phyloP scores from a whole-genome alignment of 2,113 vertebrate genomes.

The Cyphomyrus plagiostoma region DNA sequence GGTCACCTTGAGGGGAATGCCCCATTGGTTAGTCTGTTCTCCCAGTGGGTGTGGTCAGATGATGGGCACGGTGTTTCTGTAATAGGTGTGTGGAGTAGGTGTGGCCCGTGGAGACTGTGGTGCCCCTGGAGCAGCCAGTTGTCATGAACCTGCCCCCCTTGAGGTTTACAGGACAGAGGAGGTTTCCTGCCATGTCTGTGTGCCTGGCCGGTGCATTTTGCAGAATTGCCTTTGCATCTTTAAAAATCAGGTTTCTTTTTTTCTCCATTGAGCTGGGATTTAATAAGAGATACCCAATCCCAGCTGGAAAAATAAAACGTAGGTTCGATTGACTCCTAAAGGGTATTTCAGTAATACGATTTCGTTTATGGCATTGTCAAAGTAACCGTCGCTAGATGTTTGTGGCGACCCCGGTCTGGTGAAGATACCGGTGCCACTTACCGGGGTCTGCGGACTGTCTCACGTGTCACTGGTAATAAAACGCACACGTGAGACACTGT shows the following conservation, averaged over 20 bases:
- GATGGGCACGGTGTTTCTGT: not conserved
- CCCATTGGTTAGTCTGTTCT: not conserved
- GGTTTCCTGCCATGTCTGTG: not conserved
- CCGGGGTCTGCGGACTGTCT: conserved; percentile 27
- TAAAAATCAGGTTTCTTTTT: not conserved
- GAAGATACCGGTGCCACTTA: conserved; percentile 53
- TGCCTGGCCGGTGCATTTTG: not conserved
- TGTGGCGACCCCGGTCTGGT: conserved; percentile 55
- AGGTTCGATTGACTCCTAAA: not conserved
- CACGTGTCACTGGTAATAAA: conserved; percentile 50
- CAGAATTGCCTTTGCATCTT: conserved; percentile 5
- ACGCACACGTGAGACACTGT: conserved; percentile 63
- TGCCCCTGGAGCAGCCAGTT: not conserved
- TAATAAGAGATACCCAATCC: not conserved
- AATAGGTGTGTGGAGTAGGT: not conserved
- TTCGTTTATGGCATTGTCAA: conserved; percentile 42
- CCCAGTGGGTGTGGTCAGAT: not conserved
- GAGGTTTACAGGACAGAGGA: not conserved
- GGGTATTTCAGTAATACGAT: conserved; percentile 47
- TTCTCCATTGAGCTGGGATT: not conserved
- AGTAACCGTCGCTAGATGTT: conserved; percentile 37
- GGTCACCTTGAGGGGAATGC: not conserved
- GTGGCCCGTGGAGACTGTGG: not conserved
- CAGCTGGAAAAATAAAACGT: not conserved
- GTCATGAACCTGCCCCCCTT: not conserved